Conservation (phyloP, 2,797 vertebrate species). For the Rhinophrynus dorsalis region DNA sequence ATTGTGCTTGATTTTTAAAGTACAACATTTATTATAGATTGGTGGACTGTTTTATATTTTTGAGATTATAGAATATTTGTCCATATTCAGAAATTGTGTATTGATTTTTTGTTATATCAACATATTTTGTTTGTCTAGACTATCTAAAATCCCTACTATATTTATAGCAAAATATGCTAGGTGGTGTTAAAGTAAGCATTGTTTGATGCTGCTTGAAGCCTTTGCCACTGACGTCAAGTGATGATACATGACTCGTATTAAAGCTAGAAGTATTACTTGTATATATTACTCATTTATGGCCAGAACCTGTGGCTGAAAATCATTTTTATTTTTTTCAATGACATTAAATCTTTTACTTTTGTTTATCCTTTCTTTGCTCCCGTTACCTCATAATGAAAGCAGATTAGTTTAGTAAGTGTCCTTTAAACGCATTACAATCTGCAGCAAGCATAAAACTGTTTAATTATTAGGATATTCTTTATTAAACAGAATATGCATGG, state of each 20-base stretch:
- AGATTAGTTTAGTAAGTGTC: not conserved
- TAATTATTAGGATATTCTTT: not conserved
- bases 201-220: not conserved
- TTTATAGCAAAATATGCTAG: not conserved
- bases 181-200: not conserved
- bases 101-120: not conserved
- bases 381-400: not conserved
- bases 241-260: slow-evolving; percentile 7
- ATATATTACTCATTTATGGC: not conserved
- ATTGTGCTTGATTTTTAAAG: no score
- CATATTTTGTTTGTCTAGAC: slow-evolving; percentile 2
- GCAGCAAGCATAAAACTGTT: not conserved
- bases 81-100: not conserved
- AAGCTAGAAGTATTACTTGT: slow-evolving; percentile 8
- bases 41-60: no score
- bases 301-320: slow-evolving; percentile 5
- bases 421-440: not conserved
- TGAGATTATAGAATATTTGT: not conserved
- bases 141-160: not conserved
- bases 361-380: slow-evolving; percentile 6
- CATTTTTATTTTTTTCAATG: slow-evolving; percentile 11
- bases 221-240: slow-evolving; percentile 6
- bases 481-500: no score
- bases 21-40: no score
- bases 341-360: slow-evolving; percentile 15